A percentile compares a stretch with the other conserved stretches of the same genome.
These are phyloP conservation scores for Mimachlamys varia DNA, from an alignment of 2,888 invertebrate genomes.

Conservation along the genomic window DNA sequence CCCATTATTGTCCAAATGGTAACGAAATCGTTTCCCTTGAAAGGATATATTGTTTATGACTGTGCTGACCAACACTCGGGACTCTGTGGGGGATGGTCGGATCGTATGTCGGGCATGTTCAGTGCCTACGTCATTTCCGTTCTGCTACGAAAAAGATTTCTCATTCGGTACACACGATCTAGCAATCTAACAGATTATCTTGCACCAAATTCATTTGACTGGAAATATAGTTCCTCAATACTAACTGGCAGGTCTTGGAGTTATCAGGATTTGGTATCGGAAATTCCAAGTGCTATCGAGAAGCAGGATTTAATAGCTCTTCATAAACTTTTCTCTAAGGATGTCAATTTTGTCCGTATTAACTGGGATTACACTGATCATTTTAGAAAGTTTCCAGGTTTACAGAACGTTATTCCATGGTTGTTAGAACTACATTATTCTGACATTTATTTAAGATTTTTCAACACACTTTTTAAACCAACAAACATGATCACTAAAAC, in stretches of 20 bases:
- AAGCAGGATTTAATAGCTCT: background rate
- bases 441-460: background rate
- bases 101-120: background rate
- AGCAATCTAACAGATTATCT: background rate
- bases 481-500: background rate
- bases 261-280: background rate
- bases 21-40: background rate
- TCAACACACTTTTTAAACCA: background rate
- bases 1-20: background rate
- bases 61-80: background rate
- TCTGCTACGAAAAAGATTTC: background rate
- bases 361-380: background rate
- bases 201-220: background rate
- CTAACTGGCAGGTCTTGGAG: background rate
- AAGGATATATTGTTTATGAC: background rate
- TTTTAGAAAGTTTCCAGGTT: background rate
- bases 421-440: background rate
- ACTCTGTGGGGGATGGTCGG: background rate
- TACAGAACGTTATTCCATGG: constrained; percentile 5
- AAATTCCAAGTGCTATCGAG: background rate
- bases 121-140: constrained; percentile 21
- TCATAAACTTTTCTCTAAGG: background rate
- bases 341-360: background rate
- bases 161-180: background rate
- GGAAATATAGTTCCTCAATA: background rate